Evolutionary conservation across 2,888 invertebrate genomes (phyloP), one percentile per base, ranked within the genome.

Genomic region (Clepsis dumicolana): DNA sequence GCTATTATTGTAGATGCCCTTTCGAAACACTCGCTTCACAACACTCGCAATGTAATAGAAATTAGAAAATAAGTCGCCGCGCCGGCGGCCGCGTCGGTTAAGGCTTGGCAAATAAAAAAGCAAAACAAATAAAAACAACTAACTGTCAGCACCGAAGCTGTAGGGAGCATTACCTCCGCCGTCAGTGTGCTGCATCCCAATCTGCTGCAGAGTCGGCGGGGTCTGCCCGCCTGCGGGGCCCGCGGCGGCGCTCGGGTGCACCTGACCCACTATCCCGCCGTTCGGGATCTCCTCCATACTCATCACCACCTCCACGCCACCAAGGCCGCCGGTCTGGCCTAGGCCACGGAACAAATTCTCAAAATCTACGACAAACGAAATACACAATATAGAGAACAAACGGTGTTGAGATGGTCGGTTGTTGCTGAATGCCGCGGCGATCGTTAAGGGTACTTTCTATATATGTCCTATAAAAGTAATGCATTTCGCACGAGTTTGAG

Each of bases 251-350:
- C 66, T 69, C 62, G 60, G 63, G 35, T 67, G 74, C 16, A 76
- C 66, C 61, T 72, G 73, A 2, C 74, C 78, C 32, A 78, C 56
- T 12, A 75, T 41, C 4, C 73, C 75, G 1, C 72, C 77, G 12
- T 78, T 79, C 7, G 84, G 79, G n/a, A 88, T 78, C 70, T 89
- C 88, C 64, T 89, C 90, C 88, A 89, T 86, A 62, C 86, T 88
- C 87, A 89, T 88, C 41, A 90, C 83, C 2, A 90, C 86, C 71
- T 89, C 90, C 3, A 89, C 84, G 5, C 84, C 85, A 25, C 83
- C 81, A 27, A 86, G 73, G 27, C 73, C 72, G 24, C 77, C 82
- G 10, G 76, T 72, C 68, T 84, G 86, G 65, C 80, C 80, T 74
- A 88, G 72, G 21, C 82, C 81, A 65, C 86, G 82, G 69, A 90